Percentiles rank a stretch among this genome's conserved stretches.
phyloP scores from a whole-genome alignment of 2,113 vertebrate species.

The Sylvilagus bachmani region DNA sequence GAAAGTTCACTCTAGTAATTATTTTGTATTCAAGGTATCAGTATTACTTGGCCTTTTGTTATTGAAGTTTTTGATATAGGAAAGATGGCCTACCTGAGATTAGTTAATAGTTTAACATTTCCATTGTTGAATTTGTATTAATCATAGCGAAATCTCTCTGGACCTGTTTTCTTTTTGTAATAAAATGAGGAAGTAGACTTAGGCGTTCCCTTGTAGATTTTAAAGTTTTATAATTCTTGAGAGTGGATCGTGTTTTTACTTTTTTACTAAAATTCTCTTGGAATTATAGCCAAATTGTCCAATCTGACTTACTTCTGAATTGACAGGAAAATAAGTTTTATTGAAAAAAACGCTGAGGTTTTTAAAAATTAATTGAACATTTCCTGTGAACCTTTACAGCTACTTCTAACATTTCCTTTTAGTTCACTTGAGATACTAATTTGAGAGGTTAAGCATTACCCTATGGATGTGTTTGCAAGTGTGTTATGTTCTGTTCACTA shows the following conservation, averaged over 20 bases:
- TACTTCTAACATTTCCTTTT: constrained; percentile 30
- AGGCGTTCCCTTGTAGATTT: background rate
- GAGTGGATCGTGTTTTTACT: constrained; percentile 39
- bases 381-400: constrained; percentile 35
- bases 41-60: background rate
- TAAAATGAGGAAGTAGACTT: background rate
- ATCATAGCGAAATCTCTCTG: background rate
- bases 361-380: constrained; percentile 43
- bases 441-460: constrained; percentile 6
- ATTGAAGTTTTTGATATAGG: constrained; percentile 5
- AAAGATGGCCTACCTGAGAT: constrained; percentile 9
- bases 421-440: constrained; percentile 48
- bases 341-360: background rate
- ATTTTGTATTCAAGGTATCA: constrained; percentile 47
- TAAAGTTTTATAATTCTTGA: background rate
- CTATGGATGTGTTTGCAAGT: background rate
- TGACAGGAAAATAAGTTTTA: constrained; percentile 30
- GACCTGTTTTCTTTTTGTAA: constrained; percentile 17
- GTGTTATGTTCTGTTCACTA: constrained; percentile 39
- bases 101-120: constrained; percentile 46
- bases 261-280: constrained; percentile 38
- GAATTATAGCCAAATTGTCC: constrained; percentile 7
- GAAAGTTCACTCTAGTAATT: constrained; percentile 23
- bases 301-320: constrained; percentile 49
- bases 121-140: constrained; percentile 27